A percentile compares a stretch with the other conserved stretches of the same genome.
Evolutionary conservation across 1,140 invertebrate species (phyloP).

Genomic region (Leptinotarsa undecemlineata): DNA sequence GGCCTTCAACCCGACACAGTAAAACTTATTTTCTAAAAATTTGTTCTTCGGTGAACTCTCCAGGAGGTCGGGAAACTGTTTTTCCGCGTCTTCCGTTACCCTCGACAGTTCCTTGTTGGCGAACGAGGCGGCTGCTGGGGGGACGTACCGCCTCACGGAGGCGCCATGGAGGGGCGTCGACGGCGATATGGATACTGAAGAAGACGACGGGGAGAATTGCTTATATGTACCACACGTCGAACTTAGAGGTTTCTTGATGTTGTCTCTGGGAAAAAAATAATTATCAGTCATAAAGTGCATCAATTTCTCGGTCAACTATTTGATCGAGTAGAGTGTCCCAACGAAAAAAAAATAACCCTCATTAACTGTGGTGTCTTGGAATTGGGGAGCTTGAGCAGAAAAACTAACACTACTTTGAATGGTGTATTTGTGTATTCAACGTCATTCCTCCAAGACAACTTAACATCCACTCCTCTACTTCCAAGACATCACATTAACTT

Average conservation of each 20-base stretch:
- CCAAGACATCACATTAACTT: too few relatives aligned
- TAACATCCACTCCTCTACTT: too few relatives aligned
- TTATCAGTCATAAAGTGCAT: background rate
- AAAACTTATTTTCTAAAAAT: conserved; percentile 37
- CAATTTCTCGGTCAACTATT: too few relatives aligned
- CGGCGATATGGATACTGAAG: conserved; percentile 29
- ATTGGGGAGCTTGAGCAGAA: too few relatives aligned
- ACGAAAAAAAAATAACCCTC: too few relatives aligned
- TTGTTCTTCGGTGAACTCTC: conserved; percentile 60
- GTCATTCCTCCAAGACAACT: too few relatives aligned
- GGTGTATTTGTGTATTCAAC: too few relatives aligned
- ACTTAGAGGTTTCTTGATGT: conserved; percentile 49
- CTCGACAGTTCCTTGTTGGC: conserved; percentile 56
- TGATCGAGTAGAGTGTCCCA: too few relatives aligned
- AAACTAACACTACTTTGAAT: too few relatives aligned
- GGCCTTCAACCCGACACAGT: conserved; percentile 23
- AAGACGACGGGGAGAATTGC: conserved; percentile 33
- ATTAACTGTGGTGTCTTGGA: too few relatives aligned
- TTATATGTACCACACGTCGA: conserved; percentile 55
- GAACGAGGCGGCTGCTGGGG: conserved; percentile 46
- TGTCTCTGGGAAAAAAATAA: conserved; percentile 30
- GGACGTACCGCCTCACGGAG: conserved; percentile 28
- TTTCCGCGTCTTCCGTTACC: conserved; percentile 61
- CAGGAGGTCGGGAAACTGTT: conserved; percentile 69
- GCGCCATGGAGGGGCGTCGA: conserved; percentile 47